Evolutionary conservation across 2,797 vertebrate species (phyloP), one percentile per base, ranked within the genome.

Genomic region (Enteromius argenteus): DNA sequence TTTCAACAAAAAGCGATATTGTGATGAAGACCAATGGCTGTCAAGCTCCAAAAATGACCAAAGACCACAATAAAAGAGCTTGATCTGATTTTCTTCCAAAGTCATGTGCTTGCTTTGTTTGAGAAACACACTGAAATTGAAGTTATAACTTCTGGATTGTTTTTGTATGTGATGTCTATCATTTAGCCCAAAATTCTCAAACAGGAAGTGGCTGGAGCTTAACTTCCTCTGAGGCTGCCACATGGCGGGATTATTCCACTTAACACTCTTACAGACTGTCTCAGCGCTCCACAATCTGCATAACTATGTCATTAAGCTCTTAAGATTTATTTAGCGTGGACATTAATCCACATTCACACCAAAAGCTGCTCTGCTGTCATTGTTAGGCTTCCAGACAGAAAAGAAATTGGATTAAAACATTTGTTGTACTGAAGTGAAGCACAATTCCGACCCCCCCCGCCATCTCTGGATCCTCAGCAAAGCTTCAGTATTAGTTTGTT

Each of bases 271-370:
- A 80, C 58, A 84, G 79, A 58, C 30, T 35, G 49, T 83, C 35
- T 85, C 32, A 72, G 37, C 78, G 60, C 67, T 44, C 73, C 67
- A 82, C 69, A 81, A 53, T 76, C 79, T 84, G 81, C n/a, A 46
- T 88, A 88, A 88, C 44, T 58, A 23, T 75, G 80, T 53, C 23
- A 85, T 87, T 88, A 85, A 78, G 81, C 76, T 46, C 27, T 53
- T 39, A 30, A 83, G 73, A 88, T 78, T 56, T 84, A 83, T 85
- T 9, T 80, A 86, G 60, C 73, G 62, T 53, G 60, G 30, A 84
- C 62, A 88, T 85, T 21, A 76, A 84, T 79, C 56, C 81, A 68
- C 83, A 85, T 81, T 44, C 76, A 80, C 53, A 81, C 80, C 23
- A 84, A 87, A 80, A 68, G 69, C 64, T 74, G 75, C 46, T 53